A percentile compares a stretch with the other conserved stretches of the same genome.
Evolutionary conservation across 2,888 invertebrate species (phyloP).

Genomic region (Stictocephala bisonia): DNA sequence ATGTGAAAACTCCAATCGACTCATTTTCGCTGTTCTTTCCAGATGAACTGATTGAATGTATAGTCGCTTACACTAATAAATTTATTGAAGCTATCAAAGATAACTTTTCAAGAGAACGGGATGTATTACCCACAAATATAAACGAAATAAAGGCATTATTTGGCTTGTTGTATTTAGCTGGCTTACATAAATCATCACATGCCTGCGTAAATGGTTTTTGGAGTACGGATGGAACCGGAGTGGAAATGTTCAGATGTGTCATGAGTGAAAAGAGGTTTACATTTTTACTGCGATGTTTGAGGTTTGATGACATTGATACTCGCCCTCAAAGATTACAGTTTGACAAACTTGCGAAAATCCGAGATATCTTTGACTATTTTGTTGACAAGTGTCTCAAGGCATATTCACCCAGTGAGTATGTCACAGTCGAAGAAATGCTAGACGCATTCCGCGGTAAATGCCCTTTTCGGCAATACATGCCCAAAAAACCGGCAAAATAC

Average conservation of each 20-base stretch:
- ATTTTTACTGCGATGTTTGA: conserved; percentile 11
- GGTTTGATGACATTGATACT: conserved; percentile 30
- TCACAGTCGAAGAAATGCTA: conserved; percentile 29
- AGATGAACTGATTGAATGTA: background rate
- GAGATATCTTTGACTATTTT: conserved; percentile 15
- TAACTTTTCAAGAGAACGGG: conserved; percentile 18
- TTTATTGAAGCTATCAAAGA: conserved; percentile 4
- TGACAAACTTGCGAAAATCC: conserved; percentile 1
- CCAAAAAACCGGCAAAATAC: conserved; percentile 15
- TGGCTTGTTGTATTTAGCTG: conserved; percentile 22
- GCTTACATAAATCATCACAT: conserved; percentile 14
- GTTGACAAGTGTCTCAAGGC: conserved; percentile 17
- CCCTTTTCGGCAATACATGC: background rate
- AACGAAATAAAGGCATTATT: conserved; percentile 25
- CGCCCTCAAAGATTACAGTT: background rate
- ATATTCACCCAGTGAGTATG: conserved; percentile 30
- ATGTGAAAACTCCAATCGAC: background rate
- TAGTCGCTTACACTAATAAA: conserved; percentile 1
- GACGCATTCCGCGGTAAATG: conserved; percentile 32
- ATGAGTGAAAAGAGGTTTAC: conserved; percentile 7
- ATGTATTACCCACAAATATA: conserved; percentile 2
- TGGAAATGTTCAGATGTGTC: conserved; percentile 12
- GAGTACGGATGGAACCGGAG: conserved; percentile 16
- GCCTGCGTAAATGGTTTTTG: conserved; percentile 7
- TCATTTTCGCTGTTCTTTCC: conserved; percentile 20